Base-by-base conservation (phyloP, 2,113 vertebrate genomes). In the Poeciliopsis occidentalis region DNA sequence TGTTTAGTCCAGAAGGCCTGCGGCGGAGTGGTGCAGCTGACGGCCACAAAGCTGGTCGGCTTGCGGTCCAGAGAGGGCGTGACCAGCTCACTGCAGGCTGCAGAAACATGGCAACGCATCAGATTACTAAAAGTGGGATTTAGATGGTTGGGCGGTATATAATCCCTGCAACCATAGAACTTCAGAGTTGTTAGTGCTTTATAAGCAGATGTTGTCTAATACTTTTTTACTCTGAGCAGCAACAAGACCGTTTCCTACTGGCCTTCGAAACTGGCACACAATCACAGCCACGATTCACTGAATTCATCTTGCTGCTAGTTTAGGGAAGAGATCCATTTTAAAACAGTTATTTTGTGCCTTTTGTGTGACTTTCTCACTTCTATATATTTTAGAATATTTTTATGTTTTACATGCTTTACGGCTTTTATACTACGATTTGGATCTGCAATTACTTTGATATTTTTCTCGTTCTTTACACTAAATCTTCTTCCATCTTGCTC, bases 1-100 rank as follows among this genome's bases (percentile, higher is more conserved):
- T 99, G 98, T 81, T 99, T 99, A 0, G 97, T 99, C 98, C 98
- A 99, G 93, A 99, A 99, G 1, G 97, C 98, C 95, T 99, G 98
- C n/a, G 98, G 98, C 27, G 97, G 98, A 12, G 98, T 99, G 70
- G 98, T 99, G 80, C 97, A 98, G 83, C 98, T 99, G 90, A 99
- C 95, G 17, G 98, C 96, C 69, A 99, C 97, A 88, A 99, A 99
- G 94, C 97, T 97, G 94, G 96, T 98, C 76, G 98, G 98, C 86
- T 98, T 99, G 57, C 97, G 96, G 82, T 99, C 98, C 93, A 97
- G 87, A 2, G 98, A 95, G 0, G 97, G 97, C 39, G 98, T 97
- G 10, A 96, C 92, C 85, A 99, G 91, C 89, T 99, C 98, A 86
- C 98, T 99, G 94, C 98, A 99, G 89, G 97, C 98, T 99, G 89